Evolutionary conservation across 2,797 vertebrate species (phyloP), one percentile per base, ranked within the genome.

Genomic region (Pelodytes ibericus): DNA sequence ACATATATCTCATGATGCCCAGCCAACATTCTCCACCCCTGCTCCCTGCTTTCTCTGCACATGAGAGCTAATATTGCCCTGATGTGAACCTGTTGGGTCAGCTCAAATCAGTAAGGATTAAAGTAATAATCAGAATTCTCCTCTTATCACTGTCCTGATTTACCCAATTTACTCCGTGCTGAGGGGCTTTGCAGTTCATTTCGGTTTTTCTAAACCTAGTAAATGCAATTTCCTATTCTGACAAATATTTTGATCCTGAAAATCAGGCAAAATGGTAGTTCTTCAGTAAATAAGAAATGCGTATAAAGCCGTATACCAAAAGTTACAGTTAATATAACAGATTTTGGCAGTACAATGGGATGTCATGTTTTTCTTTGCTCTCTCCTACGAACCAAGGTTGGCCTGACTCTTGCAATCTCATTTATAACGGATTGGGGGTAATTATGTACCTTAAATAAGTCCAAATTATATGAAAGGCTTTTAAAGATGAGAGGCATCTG

Each of bases 221-320:
- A 13, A 58, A 41, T 29, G 2, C 59, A 64, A 18, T 44, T 11
- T 51, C 58, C 61, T n/a, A 59, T 71, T 71, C 65, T 63, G 25
- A 57, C 26, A 71, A 71, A 63, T 56, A 33, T 69, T 31, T 69
- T 70, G 47, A 66, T 77, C 47, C 31, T 30, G 18, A 39, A 51
- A 72, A 39, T 47, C 24, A 41, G 31, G 24, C 26, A 57, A 71
- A 41, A 9, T 3, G 6, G 30, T 65, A 39, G 47, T 53, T 39
- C 24, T n/a, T 31, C 56, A 33, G 29, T 33, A 56, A 68, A 68
- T 53, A 33, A 68, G 18, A 15, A 16, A 27, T 49, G 44, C 58
- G 33, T 57, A 24, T 8, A 22, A 53, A 22, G 49, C 22, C 4
- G 2, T 30, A 16, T 16, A 18, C 11, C 56, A 29, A 53, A 33